A percentile compares a stretch with the other conserved stretches of the same genome.
These are phyloP conservation scores for Phaetusa simplex DNA, from an alignment of 2,113 vertebrate species.

Conservation along the genomic window DNA sequence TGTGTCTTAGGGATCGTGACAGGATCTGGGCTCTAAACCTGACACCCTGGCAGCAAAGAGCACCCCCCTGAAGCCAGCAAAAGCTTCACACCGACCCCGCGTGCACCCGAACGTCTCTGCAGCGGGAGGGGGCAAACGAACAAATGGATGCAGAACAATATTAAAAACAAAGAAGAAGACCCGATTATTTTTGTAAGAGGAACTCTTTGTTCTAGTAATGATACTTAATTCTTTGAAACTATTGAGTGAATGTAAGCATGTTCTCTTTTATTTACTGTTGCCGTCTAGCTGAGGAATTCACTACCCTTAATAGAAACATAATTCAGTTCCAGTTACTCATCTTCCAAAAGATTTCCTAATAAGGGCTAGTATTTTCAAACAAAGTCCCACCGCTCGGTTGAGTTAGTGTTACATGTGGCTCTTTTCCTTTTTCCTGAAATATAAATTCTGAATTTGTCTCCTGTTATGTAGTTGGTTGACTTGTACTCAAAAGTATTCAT, in stretches of 20 bases:
- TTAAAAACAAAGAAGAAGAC: background rate
- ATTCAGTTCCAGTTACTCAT: conserved; percentile 62
- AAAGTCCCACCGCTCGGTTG: conserved; percentile 20
- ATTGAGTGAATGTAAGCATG: conserved; percentile 67
- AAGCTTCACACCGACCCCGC: background rate
- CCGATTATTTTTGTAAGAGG: conserved; percentile 49
- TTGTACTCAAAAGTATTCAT: background rate
- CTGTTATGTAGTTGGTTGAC: background rate
- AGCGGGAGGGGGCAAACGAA: background rate
- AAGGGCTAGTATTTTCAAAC: conserved; percentile 75
- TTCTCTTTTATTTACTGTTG: conserved; percentile 71
- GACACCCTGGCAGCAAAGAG: background rate
- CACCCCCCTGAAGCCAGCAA: background rate
- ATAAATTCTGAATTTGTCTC: conserved; percentile 19
- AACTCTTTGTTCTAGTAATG: conserved; percentile 53
- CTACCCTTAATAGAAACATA: conserved; percentile 71
- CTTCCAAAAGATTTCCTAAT: conserved; percentile 77
- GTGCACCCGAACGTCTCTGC: background rate
- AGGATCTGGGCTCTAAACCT: background rate
- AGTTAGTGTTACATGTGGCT: conserved; percentile 15
- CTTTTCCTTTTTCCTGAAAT: conserved; percentile 50
- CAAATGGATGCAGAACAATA: background rate
- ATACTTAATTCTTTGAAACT: conserved; percentile 54
- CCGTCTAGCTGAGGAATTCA: conserved; percentile 67
- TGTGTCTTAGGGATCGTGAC: background rate